Percentiles rank a stretch among this genome's conserved stretches.
These are phyloP conservation scores for Andrena cerasifolii DNA, from an alignment of 1,140 invertebrate genomes.

Conservation along the genomic window DNA sequence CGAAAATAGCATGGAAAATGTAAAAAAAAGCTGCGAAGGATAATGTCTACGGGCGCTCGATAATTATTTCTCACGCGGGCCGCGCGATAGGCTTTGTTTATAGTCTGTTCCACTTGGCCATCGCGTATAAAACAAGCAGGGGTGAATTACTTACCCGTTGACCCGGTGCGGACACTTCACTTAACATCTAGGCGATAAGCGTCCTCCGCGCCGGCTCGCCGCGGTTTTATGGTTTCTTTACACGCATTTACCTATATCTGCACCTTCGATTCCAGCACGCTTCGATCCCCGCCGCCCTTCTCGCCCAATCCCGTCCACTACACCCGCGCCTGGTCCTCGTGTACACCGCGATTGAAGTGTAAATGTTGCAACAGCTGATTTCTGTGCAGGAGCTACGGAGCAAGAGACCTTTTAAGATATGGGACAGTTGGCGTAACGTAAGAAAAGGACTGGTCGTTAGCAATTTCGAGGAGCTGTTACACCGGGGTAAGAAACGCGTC, in stretches of 20 bases:
- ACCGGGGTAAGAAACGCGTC: conserved; percentile 86
- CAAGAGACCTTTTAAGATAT: conserved; percentile 98
- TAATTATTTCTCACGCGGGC: conserved; percentile 34
- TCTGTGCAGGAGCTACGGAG: conserved; percentile 91
- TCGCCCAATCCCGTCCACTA: too few relatives aligned
- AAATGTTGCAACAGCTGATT: conserved; percentile 24
- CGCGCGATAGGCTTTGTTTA: conserved; percentile 54
- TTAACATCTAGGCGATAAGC: conserved; percentile 77
- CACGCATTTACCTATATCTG: conserved; percentile 54
- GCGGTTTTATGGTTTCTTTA: conserved; percentile 53
- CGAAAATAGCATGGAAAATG: neutral
- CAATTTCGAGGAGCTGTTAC: conserved; percentile 95
- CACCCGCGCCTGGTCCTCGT: too few relatives aligned
- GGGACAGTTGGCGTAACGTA: conserved; percentile 96
- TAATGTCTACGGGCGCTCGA: conserved; percentile 35
- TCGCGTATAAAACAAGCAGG: conserved; percentile 59
- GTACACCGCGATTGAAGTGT: too few relatives aligned
- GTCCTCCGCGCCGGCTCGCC: conserved; percentile 45
- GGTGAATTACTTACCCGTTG: conserved; percentile 73
- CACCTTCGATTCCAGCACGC: too few relatives aligned
- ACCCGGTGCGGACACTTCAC: conserved; percentile 73
- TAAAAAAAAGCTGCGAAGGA: neutral
- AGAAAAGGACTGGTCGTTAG: conserved; percentile 96
- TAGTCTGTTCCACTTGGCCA: conserved; percentile 53
- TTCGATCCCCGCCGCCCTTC: too few relatives aligned